Evolutionary conservation across 2,888 invertebrate species (phyloP), one percentile per base, ranked within the genome.

Genomic region (Drosophila infuscata): DNA sequence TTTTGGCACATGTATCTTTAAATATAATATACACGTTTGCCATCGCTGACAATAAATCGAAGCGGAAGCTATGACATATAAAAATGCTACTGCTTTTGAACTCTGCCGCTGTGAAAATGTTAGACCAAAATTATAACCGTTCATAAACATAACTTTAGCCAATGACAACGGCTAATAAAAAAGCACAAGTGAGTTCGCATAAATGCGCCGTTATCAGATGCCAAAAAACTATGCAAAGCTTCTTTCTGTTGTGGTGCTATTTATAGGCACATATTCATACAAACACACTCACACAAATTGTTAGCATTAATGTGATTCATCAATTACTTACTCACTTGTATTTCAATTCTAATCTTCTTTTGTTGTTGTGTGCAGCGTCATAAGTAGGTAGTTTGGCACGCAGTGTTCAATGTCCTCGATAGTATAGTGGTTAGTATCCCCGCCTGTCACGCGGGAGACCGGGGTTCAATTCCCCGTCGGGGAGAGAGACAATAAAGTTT

Each of bases 401-500:
- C 0, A 0, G 0, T 0, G 0, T 0, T 2, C 36, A 81, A 38
- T 58, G 62, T 81, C 81, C 85, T 81, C 81, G 81, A 81, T 81
- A 81, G 81, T 81, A 85, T 82, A 85, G 86, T 85, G 81, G 85
- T 85, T 52, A 84, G 79, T 82, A 81, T 83, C 82, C 79, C 79
- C 79, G 79, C 79, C 80, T 83, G 80, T 80, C 84, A 81, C 81
- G 82, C 76, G 82, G 81, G 81, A 79, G 85, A 81, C 80, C 83
- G 85, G 76, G 85, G 85, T 81, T 81, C 80, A 81, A 81, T 83
- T 81, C 86, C 81, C 86, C 86, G 81, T 82, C 83, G 86, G 82
- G 86, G 83, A 86, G 80, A 86, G 80, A 68, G 6, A 7, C 33
- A 17, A 0, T 0, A 25, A 3, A 9, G 32, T 54, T 41, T 32